These are phyloP conservation scores for Pycnomerus fuliginosus DNA, from an alignment of 2,888 invertebrate genomes.

Conservation along the genomic window DNA sequence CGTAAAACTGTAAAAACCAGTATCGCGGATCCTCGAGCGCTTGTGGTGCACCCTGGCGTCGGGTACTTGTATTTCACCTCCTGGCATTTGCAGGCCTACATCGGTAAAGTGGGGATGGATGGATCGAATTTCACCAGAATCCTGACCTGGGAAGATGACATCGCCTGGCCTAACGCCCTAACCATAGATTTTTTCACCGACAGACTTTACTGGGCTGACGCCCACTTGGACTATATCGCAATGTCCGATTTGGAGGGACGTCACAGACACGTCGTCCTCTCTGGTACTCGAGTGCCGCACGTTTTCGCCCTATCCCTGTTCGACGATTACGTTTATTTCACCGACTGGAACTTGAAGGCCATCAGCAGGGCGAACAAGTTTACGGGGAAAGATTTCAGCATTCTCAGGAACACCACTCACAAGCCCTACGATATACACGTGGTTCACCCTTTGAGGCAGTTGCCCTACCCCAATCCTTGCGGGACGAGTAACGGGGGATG, in stretches of 20 bases:
- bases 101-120: constrained; percentile 96
- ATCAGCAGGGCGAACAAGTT: constrained; percentile 92
- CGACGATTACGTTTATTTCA: constrained; percentile 94
- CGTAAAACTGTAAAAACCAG: constrained; percentile 86
- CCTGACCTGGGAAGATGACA: constrained; percentile 87
- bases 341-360: constrained; percentile 96
- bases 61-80: constrained; percentile 95
- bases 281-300: constrained; percentile 84
- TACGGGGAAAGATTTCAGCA: constrained; percentile 71
- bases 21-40: constrained; percentile 90
- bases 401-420: constrained; percentile 88
- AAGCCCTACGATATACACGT: constrained; percentile 92
- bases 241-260: constrained; percentile 90
- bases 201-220: constrained; percentile 96
- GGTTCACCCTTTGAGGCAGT: constrained; percentile 85
- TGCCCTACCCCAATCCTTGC: constrained; percentile 87
- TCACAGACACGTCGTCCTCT: constrained; percentile 78
- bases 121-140: constrained; percentile 88
- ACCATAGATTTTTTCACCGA: constrained; percentile 97
- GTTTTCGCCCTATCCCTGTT: constrained; percentile 93
- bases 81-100: constrained; percentile 94
- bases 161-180: constrained; percentile 98
- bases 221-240: constrained; percentile 96
- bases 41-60: constrained; percentile 91
- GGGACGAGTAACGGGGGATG: constrained; percentile 92